Percentiles rank a stretch among this genome's conserved stretches.
Evolutionary conservation across 2,797 vertebrate genomes (phyloP).

Genomic region (Peromyscus aztecus): DNA sequence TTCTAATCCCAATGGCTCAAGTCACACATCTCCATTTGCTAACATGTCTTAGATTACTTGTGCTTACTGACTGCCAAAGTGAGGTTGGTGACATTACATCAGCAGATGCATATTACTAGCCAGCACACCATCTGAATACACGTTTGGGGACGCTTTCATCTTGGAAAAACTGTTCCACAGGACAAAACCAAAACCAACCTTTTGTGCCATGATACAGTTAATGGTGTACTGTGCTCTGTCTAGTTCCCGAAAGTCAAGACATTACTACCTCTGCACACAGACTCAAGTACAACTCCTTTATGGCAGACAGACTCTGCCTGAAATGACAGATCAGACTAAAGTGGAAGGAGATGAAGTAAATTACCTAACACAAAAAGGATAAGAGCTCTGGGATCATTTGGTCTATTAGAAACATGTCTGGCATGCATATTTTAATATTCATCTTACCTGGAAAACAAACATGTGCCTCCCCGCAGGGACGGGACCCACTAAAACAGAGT

Average conservation of each 20-base stretch:
- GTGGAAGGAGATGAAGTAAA: slow-evolving; percentile 16
- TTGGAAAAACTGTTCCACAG: not conserved
- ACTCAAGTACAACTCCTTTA: not conserved
- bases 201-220: not conserved
- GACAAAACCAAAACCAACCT: slow-evolving; percentile 28
- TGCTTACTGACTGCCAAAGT: not conserved
- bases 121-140: not conserved
- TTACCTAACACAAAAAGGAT: slow-evolving; percentile 27
- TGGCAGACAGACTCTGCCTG: not conserved
- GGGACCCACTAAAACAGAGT: slow-evolving; percentile 91
- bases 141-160: not conserved
- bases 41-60: slow-evolving; percentile 28
- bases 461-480: slow-evolving; percentile 91
- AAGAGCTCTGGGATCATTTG: not conserved
- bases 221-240: not conserved
- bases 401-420: slow-evolving; percentile 37
- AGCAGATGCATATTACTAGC: not conserved
- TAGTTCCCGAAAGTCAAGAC: not conserved
- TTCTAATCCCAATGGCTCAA: not conserved
- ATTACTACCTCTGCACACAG: not conserved
- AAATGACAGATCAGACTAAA: slow-evolving; percentile 9
- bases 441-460: slow-evolving; percentile 92
- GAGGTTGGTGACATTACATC: not conserved
- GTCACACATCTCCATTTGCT: not conserved
- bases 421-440: slow-evolving; percentile 52